These are phyloP conservation scores for Ailuropoda melanoleuca DNA, from an alignment of 2,113 vertebrate genomes.

Conservation along the genomic window DNA sequence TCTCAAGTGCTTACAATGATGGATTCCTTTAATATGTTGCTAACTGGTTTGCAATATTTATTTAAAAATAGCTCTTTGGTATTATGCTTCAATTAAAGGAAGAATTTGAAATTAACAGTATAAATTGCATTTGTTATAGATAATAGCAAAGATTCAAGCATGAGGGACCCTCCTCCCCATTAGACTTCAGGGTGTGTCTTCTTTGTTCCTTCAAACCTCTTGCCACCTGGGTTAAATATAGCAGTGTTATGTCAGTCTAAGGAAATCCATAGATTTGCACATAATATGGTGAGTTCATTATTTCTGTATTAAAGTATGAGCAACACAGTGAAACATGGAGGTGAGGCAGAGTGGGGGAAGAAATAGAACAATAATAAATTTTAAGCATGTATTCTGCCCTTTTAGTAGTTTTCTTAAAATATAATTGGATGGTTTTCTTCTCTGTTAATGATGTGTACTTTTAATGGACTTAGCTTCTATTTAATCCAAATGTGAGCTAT, in stretches of 20 bases:
- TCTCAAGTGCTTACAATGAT: constrained; percentile 5
- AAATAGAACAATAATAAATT: constrained; percentile 14
- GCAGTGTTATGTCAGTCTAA: constrained; percentile 69
- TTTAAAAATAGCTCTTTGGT: constrained; percentile 48
- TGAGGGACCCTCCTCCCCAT: background rate
- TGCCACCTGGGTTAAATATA: constrained; percentile 77
- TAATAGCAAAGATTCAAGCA: background rate
- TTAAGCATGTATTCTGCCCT: background rate
- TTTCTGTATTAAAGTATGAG: constrained; percentile 71
- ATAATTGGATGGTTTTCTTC: background rate
- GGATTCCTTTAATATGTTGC: constrained; percentile 55
- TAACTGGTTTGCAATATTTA: constrained; percentile 9
- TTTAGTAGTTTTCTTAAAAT: constrained; percentile 10
- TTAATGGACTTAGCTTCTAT: constrained; percentile 13
- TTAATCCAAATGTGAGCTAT: constrained; percentile 53
- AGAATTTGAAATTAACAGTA: constrained; percentile 59
- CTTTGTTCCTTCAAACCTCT: constrained; percentile 64
- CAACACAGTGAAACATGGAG: background rate
- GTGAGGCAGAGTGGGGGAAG: constrained; percentile 20
- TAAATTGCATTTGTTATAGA: background rate
- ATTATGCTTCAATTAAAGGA: constrained; percentile 66
- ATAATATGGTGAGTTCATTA: constrained; percentile 61
- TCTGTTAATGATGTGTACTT: background rate
- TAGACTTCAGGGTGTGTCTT: constrained; percentile 63
- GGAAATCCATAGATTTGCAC: constrained; percentile 51